Conservation (phyloP, 2,113 vertebrate genomes). For the Pteropus alecto region DNA sequence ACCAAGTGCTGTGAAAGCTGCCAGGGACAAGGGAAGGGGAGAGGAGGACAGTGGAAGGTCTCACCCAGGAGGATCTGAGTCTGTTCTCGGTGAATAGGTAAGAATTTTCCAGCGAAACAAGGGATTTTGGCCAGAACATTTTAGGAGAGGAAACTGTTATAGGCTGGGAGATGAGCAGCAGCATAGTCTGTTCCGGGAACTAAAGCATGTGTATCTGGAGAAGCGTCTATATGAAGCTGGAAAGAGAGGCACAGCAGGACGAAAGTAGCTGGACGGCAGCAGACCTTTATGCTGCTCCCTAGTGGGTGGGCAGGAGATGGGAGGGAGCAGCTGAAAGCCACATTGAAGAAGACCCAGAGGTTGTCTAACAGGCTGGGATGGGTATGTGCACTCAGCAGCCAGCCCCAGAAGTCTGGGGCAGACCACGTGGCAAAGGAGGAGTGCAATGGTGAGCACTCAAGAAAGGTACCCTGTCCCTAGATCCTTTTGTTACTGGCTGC, state of each 20-base stretch:
- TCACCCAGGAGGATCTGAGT: neutral
- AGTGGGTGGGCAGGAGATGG: neutral
- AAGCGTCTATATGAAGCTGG: neutral
- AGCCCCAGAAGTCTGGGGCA: neutral
- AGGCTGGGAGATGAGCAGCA: neutral
- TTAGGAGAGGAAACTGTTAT: neutral
- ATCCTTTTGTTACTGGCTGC: neutral
- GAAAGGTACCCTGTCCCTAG: neutral
- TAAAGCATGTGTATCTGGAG: neutral
- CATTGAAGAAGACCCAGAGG: neutral
- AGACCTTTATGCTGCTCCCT: neutral
- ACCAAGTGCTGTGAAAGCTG: neutral
- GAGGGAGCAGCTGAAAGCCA: neutral
- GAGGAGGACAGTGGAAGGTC: too few relatives aligned
- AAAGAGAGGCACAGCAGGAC: neutral
- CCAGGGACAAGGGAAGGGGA: neutral
- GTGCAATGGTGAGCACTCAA: neutral
- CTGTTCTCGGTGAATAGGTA: neutral
- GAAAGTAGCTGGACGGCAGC: accelerated
- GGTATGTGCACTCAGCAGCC: neutral
- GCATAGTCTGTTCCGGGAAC: neutral
- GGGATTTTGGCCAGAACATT: neutral
- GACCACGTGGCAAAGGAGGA: neutral
- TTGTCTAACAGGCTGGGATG: neutral
- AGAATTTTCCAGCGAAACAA: neutral